Base-by-base conservation (phyloP, 2,113 vertebrate species). In the Ornithorhynchus anatinus region DNA sequence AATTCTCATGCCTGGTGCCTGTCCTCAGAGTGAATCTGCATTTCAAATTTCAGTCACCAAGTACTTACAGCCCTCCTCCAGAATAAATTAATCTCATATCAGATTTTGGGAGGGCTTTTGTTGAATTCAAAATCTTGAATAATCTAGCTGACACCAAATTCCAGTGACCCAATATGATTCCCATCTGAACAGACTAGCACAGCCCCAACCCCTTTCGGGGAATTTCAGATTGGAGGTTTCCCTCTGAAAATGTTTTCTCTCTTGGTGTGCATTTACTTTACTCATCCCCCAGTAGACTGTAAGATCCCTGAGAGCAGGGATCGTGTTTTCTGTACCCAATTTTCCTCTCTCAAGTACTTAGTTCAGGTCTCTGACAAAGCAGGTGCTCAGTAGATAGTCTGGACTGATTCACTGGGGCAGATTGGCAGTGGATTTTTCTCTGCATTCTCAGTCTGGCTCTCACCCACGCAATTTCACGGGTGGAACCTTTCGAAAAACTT, bases 1-100 rank as follows among this genome's bases (percentile, higher is more conserved):
- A 81, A 80, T 80, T 81, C 70, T 47, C 65, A 1, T 11, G 60
- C 20, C 42, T 53, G 6, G 4, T 45, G 35, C 51, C 77, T 54
- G 42, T 54, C 48, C 43, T 47, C 37, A 20, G 17, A 37, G 75
- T 5, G 0, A 38, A 71, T 80, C 73, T 84, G 77, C 72, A 86
- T 86, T 87, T 86, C 83, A 86, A 82, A 84, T 77, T 39, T 38
- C 68, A 69, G 82, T 86, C 82, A 79, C 79, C 72, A 69, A 81
- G 69, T 43, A 29, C 53, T 75, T 75, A 36, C 56, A 75, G 3
- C 77, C 72, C 70, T 84, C 64, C 83, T 84, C 72, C 65, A 32
- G 52, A 81, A 75, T 45, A 65, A 47, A 74, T 82, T 86, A 84
- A 87, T 79, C 72, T 82, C 67, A 79, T 79, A 82, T 37, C 59